These are phyloP conservation scores for Puffinus mauretanicus DNA, from an alignment of 2,113 vertebrate species.

Conservation along the genomic window DNA sequence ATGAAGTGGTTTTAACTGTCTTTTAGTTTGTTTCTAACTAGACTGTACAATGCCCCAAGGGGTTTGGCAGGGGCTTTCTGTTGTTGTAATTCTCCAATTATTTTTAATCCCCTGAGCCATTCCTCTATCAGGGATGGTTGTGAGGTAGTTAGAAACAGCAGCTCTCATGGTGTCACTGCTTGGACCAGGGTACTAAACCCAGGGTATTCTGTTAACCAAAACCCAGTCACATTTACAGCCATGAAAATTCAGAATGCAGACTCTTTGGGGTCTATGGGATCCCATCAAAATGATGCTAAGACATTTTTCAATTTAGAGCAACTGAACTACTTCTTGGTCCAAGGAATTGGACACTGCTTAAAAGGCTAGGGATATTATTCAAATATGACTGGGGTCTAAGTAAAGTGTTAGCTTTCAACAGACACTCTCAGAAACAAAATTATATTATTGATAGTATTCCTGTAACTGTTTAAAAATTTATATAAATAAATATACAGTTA, in stretches of 20 bases:
- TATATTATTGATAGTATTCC: neutral
- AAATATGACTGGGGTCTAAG: neutral
- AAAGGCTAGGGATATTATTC: neutral
- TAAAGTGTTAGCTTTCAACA: neutral
- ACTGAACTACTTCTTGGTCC: neutral
- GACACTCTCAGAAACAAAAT: neutral
- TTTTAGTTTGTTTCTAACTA: slow-evolving; percentile 36
- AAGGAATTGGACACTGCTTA: neutral
- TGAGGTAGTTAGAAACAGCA: neutral
- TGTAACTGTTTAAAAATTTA: neutral
- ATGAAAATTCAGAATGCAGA: neutral
- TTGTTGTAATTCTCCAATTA: neutral
- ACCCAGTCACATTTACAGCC: neutral
- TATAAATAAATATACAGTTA: neutral
- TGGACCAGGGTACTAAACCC: neutral
- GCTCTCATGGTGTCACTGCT: neutral
- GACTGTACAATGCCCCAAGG: neutral
- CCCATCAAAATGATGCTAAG: neutral
- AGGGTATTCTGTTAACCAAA: neutral
- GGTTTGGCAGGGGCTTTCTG: slow-evolving; percentile 13
- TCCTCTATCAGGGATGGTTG: neutral
- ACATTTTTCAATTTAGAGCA: neutral
- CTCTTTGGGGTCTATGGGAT: neutral
- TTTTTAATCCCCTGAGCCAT: neutral
- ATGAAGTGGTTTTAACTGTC: neutral